phyloP scores from a whole-genome alignment of 2,888 invertebrate species.

The Trisateles emortualis region DNA sequence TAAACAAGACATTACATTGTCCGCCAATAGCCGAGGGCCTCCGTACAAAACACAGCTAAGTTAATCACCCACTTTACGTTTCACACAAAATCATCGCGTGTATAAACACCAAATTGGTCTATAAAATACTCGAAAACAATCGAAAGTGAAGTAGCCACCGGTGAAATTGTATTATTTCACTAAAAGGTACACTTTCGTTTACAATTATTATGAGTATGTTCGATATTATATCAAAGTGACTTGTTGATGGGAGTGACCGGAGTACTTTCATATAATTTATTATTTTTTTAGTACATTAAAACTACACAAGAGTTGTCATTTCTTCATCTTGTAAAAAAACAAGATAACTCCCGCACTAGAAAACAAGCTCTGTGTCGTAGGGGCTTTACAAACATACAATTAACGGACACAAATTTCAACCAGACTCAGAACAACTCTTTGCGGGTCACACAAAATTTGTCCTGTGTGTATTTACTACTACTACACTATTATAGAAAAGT shows the following conservation, averaged over 20 bases:
- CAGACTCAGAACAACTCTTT: too few species aligned
- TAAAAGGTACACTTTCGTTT: conserved; percentile 30
- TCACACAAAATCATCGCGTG: conserved; percentile 49
- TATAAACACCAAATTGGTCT: conserved; percentile 38
- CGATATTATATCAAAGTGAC: not conserved
- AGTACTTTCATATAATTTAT: not conserved
- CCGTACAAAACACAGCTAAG: conserved; percentile 13
- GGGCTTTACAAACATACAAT: too few species aligned
- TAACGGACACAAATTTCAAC: too few species aligned
- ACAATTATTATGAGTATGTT: conserved; percentile 23
- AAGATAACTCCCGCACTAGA: too few species aligned
- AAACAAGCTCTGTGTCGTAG: too few species aligned
- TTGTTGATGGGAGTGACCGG: not conserved
- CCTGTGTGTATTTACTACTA: not conserved
- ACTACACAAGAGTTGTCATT: too few species aligned
- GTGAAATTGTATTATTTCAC: conserved; percentile 34
- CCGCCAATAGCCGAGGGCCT: too few species aligned
- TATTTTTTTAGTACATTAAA: too few species aligned
- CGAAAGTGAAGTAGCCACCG: conserved; percentile 54
- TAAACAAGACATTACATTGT: conserved; percentile 12
- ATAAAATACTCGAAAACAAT: conserved; percentile 41
- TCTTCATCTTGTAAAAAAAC: too few species aligned
- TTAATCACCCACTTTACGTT: conserved; percentile 24
- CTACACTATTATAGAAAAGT: too few species aligned
- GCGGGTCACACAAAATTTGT: too few species aligned